These are phyloP conservation scores for Rhizomys pruinosus DNA, from an alignment of 2,113 vertebrate species.

Conservation along the genomic window DNA sequence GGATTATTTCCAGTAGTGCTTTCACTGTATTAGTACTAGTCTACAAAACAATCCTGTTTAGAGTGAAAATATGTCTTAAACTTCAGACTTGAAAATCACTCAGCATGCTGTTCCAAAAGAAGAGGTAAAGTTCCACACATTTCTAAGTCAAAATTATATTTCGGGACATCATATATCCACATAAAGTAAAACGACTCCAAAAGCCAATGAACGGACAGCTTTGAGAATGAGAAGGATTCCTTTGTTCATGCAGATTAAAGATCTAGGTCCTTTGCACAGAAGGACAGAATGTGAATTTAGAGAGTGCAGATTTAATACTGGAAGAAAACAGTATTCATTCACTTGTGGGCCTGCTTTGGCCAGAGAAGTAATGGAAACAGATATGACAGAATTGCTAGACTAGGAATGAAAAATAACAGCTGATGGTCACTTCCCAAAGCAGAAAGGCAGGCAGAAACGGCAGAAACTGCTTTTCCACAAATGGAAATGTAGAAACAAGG, in stretches of 20 bases:
- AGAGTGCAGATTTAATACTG: not conserved
- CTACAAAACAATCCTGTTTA: not conserved
- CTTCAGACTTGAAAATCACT: not conserved
- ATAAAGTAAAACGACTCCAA: not conserved
- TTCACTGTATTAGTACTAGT: not conserved
- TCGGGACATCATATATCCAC: not conserved
- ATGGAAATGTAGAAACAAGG: not conserved
- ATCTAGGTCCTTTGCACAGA: not conserved
- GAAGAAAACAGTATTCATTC: not conserved
- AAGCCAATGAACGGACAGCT: not conserved
- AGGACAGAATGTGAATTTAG: not conserved
- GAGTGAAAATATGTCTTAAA: not conserved
- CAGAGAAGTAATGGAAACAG: not conserved
- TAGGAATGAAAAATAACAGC: not conserved
- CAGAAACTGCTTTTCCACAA: not conserved
- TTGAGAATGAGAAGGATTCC: not conserved
- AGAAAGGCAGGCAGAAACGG: not conserved
- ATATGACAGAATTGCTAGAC: not conserved
- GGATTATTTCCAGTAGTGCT: not conserved
- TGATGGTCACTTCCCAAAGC: not conserved
- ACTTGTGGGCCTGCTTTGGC: not conserved
- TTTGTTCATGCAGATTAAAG: not conserved
- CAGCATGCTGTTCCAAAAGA: not conserved
- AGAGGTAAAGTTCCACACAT: not conserved
- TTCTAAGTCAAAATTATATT: conserved; percentile 16